Conservation (phyloP, 2,888 invertebrate genomes). For the Camponotus fellah region DNA sequence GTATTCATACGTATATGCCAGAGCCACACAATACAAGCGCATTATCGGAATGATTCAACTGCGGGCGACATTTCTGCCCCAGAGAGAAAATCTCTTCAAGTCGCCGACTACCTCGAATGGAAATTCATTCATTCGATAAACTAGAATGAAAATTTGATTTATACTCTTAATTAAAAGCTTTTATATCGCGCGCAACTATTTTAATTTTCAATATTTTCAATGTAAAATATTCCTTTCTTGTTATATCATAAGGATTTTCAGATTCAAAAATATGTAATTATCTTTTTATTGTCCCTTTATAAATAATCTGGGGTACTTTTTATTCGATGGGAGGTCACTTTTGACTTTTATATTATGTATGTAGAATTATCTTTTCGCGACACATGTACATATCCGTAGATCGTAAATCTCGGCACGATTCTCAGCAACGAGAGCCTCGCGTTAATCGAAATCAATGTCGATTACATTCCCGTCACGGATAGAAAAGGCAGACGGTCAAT, state of each 20-base stretch:
- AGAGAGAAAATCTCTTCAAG: slow-evolving; percentile 38
- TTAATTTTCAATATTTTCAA: neutral
- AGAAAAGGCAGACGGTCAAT: slow-evolving; percentile 22
- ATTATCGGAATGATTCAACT: slow-evolving; percentile 45
- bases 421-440: neutral
- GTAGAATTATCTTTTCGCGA: neutral
- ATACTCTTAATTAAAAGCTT: neutral
- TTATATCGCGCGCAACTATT: neutral
- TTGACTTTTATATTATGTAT: neutral
- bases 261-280: neutral
- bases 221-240: neutral
- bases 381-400: neutral
- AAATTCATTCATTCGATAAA: neutral
- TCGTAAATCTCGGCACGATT: neutral
- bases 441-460: slow-evolving; percentile 17
- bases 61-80: slow-evolving; percentile 37
- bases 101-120: slow-evolving; percentile 14
- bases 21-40: slow-evolving; percentile 27
- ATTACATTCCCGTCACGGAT: slow-evolving; percentile 25
- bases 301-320: neutral
- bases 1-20: neutral
- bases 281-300: neutral
- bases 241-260: neutral
- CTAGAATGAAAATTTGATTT: neutral
- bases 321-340: neutral